Evolutionary conservation across 1,140 invertebrate species (phyloP).

Genomic region (Ooceraea biroi): DNA sequence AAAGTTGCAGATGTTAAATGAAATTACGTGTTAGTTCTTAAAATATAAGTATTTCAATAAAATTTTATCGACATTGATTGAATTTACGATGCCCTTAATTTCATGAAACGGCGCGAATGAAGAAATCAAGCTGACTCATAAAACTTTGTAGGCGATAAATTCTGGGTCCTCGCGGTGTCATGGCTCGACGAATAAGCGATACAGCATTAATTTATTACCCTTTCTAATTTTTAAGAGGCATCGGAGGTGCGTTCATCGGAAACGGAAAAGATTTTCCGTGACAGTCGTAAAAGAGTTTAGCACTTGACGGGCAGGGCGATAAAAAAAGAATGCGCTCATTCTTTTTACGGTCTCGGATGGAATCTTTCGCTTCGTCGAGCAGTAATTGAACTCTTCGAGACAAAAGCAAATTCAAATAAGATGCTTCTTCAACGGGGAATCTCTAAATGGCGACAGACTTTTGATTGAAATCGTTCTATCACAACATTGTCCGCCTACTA

Average conservation of each 20-base stretch:
- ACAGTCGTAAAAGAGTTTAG: conserved; percentile 40
- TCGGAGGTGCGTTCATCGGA: conserved; percentile 1
- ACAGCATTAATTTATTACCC: conserved; percentile 57
- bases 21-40: too few relatives aligned
- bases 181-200: conserved; percentile 48
- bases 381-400: conserved; percentile 56
- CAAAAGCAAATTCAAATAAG: conserved; percentile 63
- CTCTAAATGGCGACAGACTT: conserved; percentile 46
- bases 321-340: conserved; percentile 37
- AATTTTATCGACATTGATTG: not conserved
- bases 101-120: not conserved
- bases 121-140: not conserved
- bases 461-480: conserved; percentile 47
- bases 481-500: conserved; percentile 32
- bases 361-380: conserved; percentile 53
- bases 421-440: conserved; percentile 40
- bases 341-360: conserved; percentile 40
- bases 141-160: conserved; percentile 34
- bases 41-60: too few relatives aligned
- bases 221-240: conserved; percentile 46
- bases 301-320: conserved; percentile 34
- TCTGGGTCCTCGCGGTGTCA: conserved; percentile 25
- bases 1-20: too few relatives aligned
- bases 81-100: conserved; percentile 2
- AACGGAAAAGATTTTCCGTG: conserved; percentile 30